Evolutionary conservation across 1,140 invertebrate genomes (phyloP), one percentile per base, ranked within the genome.

Genomic region (Zaprionus nigranus): DNA sequence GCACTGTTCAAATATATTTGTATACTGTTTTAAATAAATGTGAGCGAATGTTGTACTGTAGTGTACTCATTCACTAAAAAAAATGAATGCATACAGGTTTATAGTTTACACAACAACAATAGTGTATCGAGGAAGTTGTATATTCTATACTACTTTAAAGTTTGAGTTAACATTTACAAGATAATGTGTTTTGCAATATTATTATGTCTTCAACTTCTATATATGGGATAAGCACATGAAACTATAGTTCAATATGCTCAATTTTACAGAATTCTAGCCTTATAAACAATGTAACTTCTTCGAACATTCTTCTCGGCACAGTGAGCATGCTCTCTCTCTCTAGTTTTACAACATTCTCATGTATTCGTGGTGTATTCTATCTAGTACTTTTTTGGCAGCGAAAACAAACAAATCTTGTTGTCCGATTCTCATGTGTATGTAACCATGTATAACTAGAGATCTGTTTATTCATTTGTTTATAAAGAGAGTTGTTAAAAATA

Each of bases 391-490:
- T 30, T 2, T 30, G 28, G 9, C 9, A 34, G n/a, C 40, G 7
- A 46, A 17, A 46, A 46, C 40, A 46, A 17, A 7, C 6, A 9
- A 46, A 17, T 34, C 40, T 46, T 43, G 17, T 43, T 17, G n/a
- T 17, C 15, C n/a, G 40, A 46, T 46, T 20, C 17, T 7, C n/a
- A 26, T 40, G 11, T 51, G 43, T 34, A 34, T 34, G 30, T 34
- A 34, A 34, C 30, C 11, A 34, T 34, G 30, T 43, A 59, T 65
- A 71, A 40, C 61, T 72, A 76, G 74, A 76, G 74, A 76, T 76
- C 68, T 60, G 46, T 71, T 58, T 5, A 17, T 75, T 56, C 57
- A 72, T 72, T 65, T 12, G 34, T 13, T 54, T 26, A 20, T 49
- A 46, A 46, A 46, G 17, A n/a, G 22, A 38, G 36, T 49, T 13